These are phyloP conservation scores for Eilema sororculum DNA, from an alignment of 2,888 invertebrate species.

Conservation along the genomic window DNA sequence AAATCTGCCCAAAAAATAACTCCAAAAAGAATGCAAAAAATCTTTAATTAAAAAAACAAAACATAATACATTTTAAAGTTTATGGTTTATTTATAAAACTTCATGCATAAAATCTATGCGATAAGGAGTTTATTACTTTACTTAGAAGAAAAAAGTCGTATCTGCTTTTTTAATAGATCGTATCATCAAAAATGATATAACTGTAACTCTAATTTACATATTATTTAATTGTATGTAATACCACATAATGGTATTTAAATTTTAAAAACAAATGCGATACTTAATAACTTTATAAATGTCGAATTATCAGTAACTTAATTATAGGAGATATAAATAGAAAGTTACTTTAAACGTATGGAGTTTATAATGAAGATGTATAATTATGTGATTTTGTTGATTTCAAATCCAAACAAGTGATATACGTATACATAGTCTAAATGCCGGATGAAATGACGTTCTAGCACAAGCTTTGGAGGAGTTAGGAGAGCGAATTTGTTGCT, in stretches of 20 bases:
- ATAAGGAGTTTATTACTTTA: neutral
- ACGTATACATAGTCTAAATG: too few species aligned
- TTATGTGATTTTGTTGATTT: neutral
- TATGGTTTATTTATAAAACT: neutral
- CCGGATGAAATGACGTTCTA: too few species aligned
- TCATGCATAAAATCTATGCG: neutral
- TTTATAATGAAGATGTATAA: neutral
- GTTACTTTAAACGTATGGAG: neutral
- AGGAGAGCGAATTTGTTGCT: too few species aligned
- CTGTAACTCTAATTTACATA: neutral
- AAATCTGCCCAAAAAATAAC: neutral
- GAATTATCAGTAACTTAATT: neutral
- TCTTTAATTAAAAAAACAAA: neutral
- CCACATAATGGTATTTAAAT: slow-evolving; percentile 4
- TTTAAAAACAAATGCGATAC: neutral
- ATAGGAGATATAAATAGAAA: neutral
- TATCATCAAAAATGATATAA: slow-evolving; percentile 4
- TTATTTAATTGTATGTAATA: neutral
- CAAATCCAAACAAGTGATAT: neutral
- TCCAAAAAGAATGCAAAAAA: neutral
- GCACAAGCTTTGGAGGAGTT: too few species aligned
- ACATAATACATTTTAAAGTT: neutral
- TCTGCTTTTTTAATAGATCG: neutral
- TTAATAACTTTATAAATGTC: neutral
- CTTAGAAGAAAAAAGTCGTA: neutral